These are phyloP conservation scores for Chrysomela aeneicollis DNA, from an alignment of 2,888 invertebrate species.

Conservation along the genomic window DNA sequence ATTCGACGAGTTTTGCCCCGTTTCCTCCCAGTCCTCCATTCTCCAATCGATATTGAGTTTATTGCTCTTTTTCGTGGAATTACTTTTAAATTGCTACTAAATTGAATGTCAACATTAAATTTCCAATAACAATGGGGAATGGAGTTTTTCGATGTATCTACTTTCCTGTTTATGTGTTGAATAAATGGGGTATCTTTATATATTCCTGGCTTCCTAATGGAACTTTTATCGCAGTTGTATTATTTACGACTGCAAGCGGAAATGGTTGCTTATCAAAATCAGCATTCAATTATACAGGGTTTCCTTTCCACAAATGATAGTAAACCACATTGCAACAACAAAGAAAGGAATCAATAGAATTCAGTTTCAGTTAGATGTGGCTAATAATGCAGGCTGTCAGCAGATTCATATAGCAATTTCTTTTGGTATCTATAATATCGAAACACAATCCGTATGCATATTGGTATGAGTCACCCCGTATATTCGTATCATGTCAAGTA, in stretches of 20 bases:
- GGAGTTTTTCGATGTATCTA: slow-evolving; percentile 31
- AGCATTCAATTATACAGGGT: neutral
- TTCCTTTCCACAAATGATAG: no score
- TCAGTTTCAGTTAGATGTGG: no score
- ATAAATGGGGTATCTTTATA: slow-evolving; percentile 31
- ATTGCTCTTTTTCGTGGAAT: slow-evolving; percentile 51
- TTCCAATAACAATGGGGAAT: slow-evolving; percentile 41
- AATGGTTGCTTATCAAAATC: slow-evolving; percentile 25
- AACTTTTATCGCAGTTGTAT: slow-evolving; percentile 26
- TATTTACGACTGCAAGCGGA: slow-evolving; percentile 25
- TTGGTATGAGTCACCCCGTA: no score
- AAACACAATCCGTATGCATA: no score
- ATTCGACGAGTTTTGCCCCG: slow-evolving; percentile 19
- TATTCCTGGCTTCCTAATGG: slow-evolving; percentile 27
- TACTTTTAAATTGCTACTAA: slow-evolving; percentile 53
- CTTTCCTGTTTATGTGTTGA: slow-evolving; percentile 32
- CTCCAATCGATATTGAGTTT: slow-evolving; percentile 18
- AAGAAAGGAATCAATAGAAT: no score
- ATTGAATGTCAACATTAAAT: slow-evolving; percentile 52
- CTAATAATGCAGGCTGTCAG: no score
- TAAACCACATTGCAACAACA: no score
- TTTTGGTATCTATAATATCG: no score
- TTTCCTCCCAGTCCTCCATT: slow-evolving; percentile 21
- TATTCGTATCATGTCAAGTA: no score
- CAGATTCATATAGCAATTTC: no score